Evolutionary conservation across 2,797 vertebrate genomes (phyloP), one percentile per base, ranked within the genome.

Genomic region (Periophthalmus magnuspinnatus): DNA sequence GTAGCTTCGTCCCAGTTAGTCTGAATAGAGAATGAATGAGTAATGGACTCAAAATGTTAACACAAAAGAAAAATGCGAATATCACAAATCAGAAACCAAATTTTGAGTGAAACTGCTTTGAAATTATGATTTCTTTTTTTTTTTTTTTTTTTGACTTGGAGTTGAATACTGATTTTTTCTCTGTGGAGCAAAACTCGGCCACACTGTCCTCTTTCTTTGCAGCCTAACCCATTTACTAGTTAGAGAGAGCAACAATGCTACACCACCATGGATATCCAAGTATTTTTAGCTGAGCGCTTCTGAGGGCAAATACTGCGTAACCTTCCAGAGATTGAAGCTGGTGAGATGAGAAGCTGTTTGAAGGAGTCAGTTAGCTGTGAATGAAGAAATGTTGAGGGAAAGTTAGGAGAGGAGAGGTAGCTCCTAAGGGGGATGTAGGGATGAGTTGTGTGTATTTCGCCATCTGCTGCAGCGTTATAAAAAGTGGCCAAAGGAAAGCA

Each of bases 391-490:
- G 76, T 74, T 74, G 59, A 64, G 76, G 74, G 88, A 90, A 63
- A 84, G 79, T 88, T 88, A 84, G 71, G 77, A 78, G 80, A 87
- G 79, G 80, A 32, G 56, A 80, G 78, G 76, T 71, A 78, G 64
- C 74, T 82, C 81, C 83, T 85, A 68, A 56, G 81, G 81, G 79
- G 75, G 79, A 70, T 45, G 68, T 69, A 67, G 76, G 67, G 79
- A 28, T 71, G 82, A 58, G 73, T 70, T 72, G 73, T 72, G 69
- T 76, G 71, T 68, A 56, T 77, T 79, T 78, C 76, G 75, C 88
- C 89, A 90, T 91, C 87, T 90, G 88, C 86, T 87, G 81, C 83
- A 67, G 73, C 62, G 72, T 86, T 81, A 81, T 68, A 81, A 86
- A 89, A 84, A 85, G 70, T 79, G 73, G 71, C 64, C 81, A 71